Evolutionary conservation across 1,140 invertebrate genomes (phyloP), one percentile per base, ranked within the genome.

Genomic region (Arion vulgaris): DNA sequence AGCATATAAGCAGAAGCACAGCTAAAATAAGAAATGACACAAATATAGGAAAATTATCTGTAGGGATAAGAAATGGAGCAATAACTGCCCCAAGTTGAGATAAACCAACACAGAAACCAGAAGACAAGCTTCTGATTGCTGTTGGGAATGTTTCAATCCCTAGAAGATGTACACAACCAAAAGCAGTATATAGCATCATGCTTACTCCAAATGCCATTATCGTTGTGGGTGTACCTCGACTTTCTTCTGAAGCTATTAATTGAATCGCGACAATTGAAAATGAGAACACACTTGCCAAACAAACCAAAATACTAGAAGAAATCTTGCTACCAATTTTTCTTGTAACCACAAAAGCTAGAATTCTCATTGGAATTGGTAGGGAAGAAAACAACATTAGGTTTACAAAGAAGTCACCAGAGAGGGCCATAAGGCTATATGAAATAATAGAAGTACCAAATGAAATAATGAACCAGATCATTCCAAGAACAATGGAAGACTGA

Each of bases 371-470:
- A 2, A 19, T 9, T 28, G 41, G 13, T 5, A 73, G 11, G 7
- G 26, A 36, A 11, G 38, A 26, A 49, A 26, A 73, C 11, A 73
- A 11, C 28, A 73, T 26, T 4, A 73, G 41, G 28, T 73, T 73
- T 5, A 73, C 19, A 73, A 41, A 73, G n/a, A 73, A 73, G 41
- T 73, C 41, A n/a, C 71, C 71, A 11, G 41, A 73, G 13, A 73
- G 38, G 4, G 71, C 23, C n/a, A 11, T n/a, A 9, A 73, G 4
- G 13, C 71, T 38, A 49, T 41, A 73, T 28, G 36, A 26, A n/a
- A 73, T 73, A 2, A 32, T 73, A 49, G 4, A 39, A 28, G 39
- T 7, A 2, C 36, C 17, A 4, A 49, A 1, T 26, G 71, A 49
- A 41, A 73, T 2, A 49, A 26, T 41, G 11, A 73, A 73, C 38